Base-by-base conservation (phyloP, 2,797 vertebrate genomes). In the Hephaestus fuliginosus region DNA sequence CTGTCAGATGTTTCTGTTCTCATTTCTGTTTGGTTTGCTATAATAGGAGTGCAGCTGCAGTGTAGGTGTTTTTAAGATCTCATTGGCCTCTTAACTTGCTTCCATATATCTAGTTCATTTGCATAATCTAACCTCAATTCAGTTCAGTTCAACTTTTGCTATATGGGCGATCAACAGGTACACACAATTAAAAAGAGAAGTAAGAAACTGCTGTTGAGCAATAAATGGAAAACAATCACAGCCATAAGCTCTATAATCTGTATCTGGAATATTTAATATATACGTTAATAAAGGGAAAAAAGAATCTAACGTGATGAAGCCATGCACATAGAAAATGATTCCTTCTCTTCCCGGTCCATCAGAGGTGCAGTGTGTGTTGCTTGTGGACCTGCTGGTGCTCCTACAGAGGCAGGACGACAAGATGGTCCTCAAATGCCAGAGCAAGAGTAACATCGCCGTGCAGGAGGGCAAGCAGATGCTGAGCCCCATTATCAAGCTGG, bases 381-480 rank as follows among this genome's bases (percentile, higher is more conserved):
- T 98, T 60, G 95, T 93, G 0, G 97, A 98, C 88, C 86, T 98
- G 89, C 91, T 98, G 89, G 95, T 98, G 80, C 95, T 98, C 69
- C 93, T 97, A 1, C 97, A 97, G 92, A 96, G 92, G 76, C 97
- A 98, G 80, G 97, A 98, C 0, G 97, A 98, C 77, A 96, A 95
- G 83, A 94, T 98, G 95, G 91, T 98, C 64, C 94, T 98, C 41
- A 98, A 97, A 83, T 97, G 96, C 2, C 97, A 98, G 75, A 97
- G 96, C 90, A 97, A 97, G 82, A 97, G 95, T 4, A 96, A 90
- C 85, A 94, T 95, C 0, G 93, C 95, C 0, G 80, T 91, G 0
- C 96, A 96, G 0, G 97, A 98, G 0, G 96, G 96, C 87, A 98
- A 97, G 90, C 96, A 96, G 88, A 97, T 98, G 96, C 92, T 98